A percentile compares a stretch with the other conserved stretches of the same genome.
Evolutionary conservation across 1,140 invertebrate genomes (phyloP).

Genomic region (Pseudomyrmex flavicornis): DNA sequence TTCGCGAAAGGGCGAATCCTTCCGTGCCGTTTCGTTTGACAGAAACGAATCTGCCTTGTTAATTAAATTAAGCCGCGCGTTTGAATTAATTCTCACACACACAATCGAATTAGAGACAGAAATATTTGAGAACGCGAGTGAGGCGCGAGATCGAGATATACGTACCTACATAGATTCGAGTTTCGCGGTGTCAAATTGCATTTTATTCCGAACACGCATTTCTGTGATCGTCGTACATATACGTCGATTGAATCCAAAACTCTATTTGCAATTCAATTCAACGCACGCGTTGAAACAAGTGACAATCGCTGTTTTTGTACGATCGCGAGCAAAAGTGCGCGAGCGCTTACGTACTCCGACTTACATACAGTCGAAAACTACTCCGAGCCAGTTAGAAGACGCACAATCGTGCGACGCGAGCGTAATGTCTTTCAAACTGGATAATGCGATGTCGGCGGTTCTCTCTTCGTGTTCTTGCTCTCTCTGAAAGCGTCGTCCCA

Average conservation of each 20-base stretch:
- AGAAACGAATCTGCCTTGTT: conserved; percentile 17
- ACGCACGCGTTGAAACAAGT: conserved; percentile 17
- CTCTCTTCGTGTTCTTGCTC: conserved; percentile 73
- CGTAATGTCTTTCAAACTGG: conserved; percentile 70
- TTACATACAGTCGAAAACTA: neutral
- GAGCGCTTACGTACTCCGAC: neutral
- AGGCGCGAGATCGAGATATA: neutral
- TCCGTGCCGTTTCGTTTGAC: conserved; percentile 47
- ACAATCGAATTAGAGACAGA: conserved; percentile 13
- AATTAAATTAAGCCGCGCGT: conserved; percentile 32
- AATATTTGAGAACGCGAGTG: neutral
- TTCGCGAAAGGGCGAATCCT: conserved; percentile 36
- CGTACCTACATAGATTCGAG: conserved; percentile 12
- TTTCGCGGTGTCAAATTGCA: too few relatives aligned
- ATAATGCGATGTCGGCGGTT: conserved; percentile 73
- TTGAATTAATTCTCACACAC: conserved; percentile 18
- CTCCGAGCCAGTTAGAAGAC: neutral
- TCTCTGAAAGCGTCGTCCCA: conserved; percentile 39
- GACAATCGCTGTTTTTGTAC: conserved; percentile 17
- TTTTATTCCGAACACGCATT: too few relatives aligned
- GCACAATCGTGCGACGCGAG: conserved; percentile 38
- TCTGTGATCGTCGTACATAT: too few relatives aligned
- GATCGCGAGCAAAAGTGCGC: neutral
- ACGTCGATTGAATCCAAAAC: neutral
- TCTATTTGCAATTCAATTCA: neutral